Base-by-base conservation (phyloP, 2,113 vertebrate genomes). In the Herpetotheres cachinnans region DNA sequence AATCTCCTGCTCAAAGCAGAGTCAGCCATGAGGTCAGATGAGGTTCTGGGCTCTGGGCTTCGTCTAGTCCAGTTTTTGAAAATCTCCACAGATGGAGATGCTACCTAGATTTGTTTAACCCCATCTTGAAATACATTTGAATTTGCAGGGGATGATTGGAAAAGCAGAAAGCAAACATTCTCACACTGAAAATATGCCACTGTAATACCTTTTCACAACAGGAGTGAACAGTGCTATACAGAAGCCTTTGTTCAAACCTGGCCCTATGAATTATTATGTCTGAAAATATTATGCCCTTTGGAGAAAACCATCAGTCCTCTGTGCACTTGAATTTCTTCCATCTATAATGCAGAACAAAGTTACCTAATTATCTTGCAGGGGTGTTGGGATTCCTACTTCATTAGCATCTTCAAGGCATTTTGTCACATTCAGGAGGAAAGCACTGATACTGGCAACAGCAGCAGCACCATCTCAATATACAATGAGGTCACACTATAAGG, bases 361-460 rank as follows among this genome's bases (percentile, higher is more conserved):
- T 78, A 36, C 63, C 40, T 94, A 89, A 95, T 96, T 94, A 71
- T 44, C 63, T 84, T 90, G 63, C 52, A 95, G 89, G 55, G 46
- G 42, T 96, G 71, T 38, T 90, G 54, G 54, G 82, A 92, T 42
- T 93, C 65, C 54, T 69, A 65, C 44, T 96, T 93, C 89, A 92
- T 95, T 95, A 90, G 38, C 63, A 54, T 89, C 67, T 92, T 86
- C n/a, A 74, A 88, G 62, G 67, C 29, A 52, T 83, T 95, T 94
- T 95, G 71, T 82, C 79, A 83, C 67, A 59, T 94, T 88, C 88
- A 86, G 85, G 56, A 90, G 36, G 58, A 83, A 87, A 74, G 38
- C 65, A 56, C 38, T 40, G 59, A 47, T 71, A 74, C 27, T 58
- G 50, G 46, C 54, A 83, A 58, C 34, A 91, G 70, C 61, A 94